Evolutionary conservation across 2,113 vertebrate species (phyloP).

Genomic region (western clawed frog (Xenopus tropicalis)): UCB_Xtro_10.0 CM004448.2:140492001-140492500

Average conservation of each 20-base stretch:
- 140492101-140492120: not conserved
- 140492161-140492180: no score
- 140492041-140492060: no score
- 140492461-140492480: no score
- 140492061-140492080: no score
- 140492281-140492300: not conserved
- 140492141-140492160: not conserved
- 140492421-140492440: no score
- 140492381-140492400: no score
- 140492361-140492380: not conserved
- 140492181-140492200: not conserved
- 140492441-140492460: no score
- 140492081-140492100: no score
- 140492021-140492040: no score
- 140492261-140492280: conserved; percentile 6
- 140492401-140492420: no score
- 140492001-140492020: no score
- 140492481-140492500: no score
- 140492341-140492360: not conserved
- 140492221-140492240: not conserved
- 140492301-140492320: not conserved
- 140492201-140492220: not conserved
- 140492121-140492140: not conserved
- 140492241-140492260: not conserved
- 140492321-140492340: not conserved